phyloP scores from a whole-genome alignment of 2,888 invertebrate genomes.

The Leucophenga montana region DNA sequence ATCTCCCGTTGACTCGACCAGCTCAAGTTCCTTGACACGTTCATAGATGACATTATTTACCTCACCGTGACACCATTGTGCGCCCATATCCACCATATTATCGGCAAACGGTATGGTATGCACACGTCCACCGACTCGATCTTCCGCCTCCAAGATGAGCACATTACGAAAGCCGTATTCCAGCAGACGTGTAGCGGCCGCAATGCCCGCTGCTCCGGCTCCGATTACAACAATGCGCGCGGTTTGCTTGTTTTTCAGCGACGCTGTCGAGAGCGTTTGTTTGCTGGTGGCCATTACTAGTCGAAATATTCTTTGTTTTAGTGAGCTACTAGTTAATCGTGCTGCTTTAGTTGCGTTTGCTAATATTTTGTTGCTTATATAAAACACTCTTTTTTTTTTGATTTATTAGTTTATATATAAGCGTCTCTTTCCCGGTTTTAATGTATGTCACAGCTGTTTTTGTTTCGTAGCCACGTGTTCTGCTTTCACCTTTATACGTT shows the following conservation, averaged over 20 bases:
- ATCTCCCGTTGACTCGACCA: constrained; percentile 61
- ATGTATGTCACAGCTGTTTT: too few relatives aligned
- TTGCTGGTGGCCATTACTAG: constrained; percentile 15
- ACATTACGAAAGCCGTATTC: constrained; percentile 74
- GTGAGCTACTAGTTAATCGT: not conserved
- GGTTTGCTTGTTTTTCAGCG: constrained; percentile 49
- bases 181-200: constrained; percentile 71
- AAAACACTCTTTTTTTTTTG: too few relatives aligned
- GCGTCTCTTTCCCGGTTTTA: too few relatives aligned
- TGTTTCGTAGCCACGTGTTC: too few relatives aligned
- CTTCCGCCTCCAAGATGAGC: constrained; percentile 77
- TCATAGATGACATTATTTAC: constrained; percentile 77
- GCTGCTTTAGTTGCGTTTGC: not conserved
- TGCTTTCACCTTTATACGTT: too few relatives aligned
- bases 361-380: not conserved
- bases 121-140: constrained; percentile 79
- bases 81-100: constrained; percentile 81
- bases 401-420: too few relatives aligned
- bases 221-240: constrained; percentile 70
- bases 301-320: not conserved
- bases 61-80: constrained; percentile 83
- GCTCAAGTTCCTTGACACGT: constrained; percentile 70
- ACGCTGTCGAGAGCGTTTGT: constrained; percentile 16
- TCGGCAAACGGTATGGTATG: constrained; percentile 75
- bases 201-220: constrained; percentile 72